Evolutionary conservation across 1,140 invertebrate species (phyloP).

Genomic region (Atta texana): DNA sequence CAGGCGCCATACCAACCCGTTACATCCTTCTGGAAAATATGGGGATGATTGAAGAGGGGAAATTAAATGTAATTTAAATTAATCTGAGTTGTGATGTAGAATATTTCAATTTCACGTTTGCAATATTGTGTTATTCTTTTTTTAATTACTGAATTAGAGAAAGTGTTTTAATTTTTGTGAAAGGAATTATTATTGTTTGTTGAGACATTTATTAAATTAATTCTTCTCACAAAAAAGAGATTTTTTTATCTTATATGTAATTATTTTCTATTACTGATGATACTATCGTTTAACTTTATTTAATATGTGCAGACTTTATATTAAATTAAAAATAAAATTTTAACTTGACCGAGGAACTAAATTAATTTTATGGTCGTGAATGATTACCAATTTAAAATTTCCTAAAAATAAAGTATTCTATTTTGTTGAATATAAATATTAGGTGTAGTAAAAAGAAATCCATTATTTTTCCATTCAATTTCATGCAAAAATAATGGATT

Average conservation of each 20-base stretch:
- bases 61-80: constrained; percentile 37
- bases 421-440: not conserved
- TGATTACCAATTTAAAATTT: not conserved
- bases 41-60: constrained; percentile 18
- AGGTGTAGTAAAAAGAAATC: no score
- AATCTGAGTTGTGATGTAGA: not conserved
- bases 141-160: not conserved
- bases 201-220: not conserved
- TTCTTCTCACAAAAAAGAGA: not conserved
- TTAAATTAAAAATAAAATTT: not conserved
- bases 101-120: not conserved
- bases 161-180: not conserved
- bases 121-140: not conserved
- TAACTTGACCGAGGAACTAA: not conserved
- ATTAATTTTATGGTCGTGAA: not conserved
- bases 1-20: not conserved
- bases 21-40: not conserved
- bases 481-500: no score
- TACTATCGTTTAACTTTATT: not conserved
- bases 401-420: not conserved
- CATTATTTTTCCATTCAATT: no score
- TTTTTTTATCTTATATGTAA: not conserved
- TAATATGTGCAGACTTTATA: not conserved
- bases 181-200: not conserved
- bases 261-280: no score